Conservation (phyloP, 2,888 invertebrate genomes). For the Andrena marginata region DNA sequence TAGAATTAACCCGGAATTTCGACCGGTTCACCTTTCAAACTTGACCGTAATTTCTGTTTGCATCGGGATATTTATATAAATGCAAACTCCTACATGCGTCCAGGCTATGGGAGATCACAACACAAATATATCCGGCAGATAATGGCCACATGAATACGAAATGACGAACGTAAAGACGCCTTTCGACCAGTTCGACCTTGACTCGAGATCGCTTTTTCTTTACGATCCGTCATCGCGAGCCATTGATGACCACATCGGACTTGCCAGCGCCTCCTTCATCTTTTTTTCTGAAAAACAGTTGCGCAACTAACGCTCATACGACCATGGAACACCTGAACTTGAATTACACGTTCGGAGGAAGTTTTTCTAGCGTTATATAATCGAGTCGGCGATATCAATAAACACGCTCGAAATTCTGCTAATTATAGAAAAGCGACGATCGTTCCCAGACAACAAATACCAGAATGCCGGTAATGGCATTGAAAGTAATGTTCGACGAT, state of each 20-base stretch:
- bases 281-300: slow-evolving; percentile 60
- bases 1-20: slow-evolving; percentile 69
- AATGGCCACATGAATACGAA: slow-evolving; percentile 76
- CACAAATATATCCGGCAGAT: slow-evolving; percentile 63
- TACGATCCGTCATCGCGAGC: slow-evolving; percentile 72
- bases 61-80: slow-evolving; percentile 34
- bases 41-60: slow-evolving; percentile 57
- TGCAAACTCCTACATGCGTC: slow-evolving; percentile 38
- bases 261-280: slow-evolving; percentile 48
- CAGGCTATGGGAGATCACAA: slow-evolving; percentile 47
- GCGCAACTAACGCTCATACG: slow-evolving; percentile 64
- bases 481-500: background rate
- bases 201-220: slow-evolving; percentile 80
- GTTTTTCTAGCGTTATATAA: slow-evolving; percentile 38
- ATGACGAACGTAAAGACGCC: slow-evolving; percentile 75
- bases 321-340: slow-evolving; percentile 70
- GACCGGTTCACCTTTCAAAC: slow-evolving; percentile 72
- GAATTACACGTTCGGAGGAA: slow-evolving; percentile 57
- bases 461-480: too few species aligned
- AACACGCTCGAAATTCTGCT: slow-evolving; percentile 13
- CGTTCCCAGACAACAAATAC: background rate
- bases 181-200: slow-evolving; percentile 79
- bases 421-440: background rate
- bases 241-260: slow-evolving; percentile 72
- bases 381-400: background rate